These are phyloP conservation scores for Cyprinodon brontotheroides DNA, from an alignment of 2,113 vertebrate species.

Conservation along the genomic window DNA sequence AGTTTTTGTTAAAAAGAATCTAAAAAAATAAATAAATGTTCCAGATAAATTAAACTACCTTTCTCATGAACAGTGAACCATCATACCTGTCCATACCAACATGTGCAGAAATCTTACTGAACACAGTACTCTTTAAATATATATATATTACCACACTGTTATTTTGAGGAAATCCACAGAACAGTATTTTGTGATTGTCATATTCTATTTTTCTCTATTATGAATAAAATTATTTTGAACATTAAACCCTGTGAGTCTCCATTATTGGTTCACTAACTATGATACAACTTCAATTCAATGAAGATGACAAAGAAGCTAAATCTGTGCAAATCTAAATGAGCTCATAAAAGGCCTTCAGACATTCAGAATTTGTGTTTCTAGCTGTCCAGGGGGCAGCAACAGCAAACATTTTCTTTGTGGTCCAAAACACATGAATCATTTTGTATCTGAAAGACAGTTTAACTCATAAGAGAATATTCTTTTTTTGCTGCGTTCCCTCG, in stretches of 20 bases:
- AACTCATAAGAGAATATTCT: background rate
- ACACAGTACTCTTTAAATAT: too few species aligned
- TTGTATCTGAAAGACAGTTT: background rate
- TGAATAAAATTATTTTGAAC: background rate
- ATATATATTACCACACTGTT: too few species aligned
- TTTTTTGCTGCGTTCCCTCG: background rate
- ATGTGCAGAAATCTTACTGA: too few species aligned
- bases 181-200: background rate
- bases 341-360: background rate
- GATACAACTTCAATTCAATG: background rate
- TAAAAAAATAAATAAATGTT: too few species aligned
- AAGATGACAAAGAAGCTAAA: background rate
- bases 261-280: too few species aligned
- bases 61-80: too few species aligned
- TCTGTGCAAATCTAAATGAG: background rate
- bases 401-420: background rate
- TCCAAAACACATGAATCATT: slow-evolving; percentile 11
- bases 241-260: background rate
- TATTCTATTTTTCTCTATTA: slow-evolving; percentile 1
- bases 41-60: too few species aligned
- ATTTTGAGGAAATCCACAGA: background rate
- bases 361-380: background rate
- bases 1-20: too few species aligned
- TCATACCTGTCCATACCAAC: too few species aligned
- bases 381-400: slow-evolving; percentile 1